Conservation (phyloP, 2,113 vertebrate species). For the Syngnathus scovelli region DNA sequence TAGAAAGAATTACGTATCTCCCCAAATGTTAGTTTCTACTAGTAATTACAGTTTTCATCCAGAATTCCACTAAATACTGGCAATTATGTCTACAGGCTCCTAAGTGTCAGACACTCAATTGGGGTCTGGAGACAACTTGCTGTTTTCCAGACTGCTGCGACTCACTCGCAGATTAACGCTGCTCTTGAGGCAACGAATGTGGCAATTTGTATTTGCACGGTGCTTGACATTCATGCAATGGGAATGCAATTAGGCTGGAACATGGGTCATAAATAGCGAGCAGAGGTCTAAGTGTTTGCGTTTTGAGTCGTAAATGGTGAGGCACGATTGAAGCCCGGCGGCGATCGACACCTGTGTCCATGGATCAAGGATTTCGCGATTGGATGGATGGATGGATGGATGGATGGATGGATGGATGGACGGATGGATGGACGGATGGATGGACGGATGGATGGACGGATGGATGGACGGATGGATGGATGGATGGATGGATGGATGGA, state of each 20-base stretch:
- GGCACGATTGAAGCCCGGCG: background rate
- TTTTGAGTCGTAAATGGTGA: background rate
- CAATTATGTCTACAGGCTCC: background rate
- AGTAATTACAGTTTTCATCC: background rate
- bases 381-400: too few species aligned
- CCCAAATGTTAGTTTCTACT: background rate
- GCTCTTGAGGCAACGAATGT: constrained; percentile 46
- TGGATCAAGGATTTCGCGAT: background rate
- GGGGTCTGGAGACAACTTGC: constrained; percentile 37
- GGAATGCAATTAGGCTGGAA: constrained; percentile 60
- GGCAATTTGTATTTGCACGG: constrained; percentile 55
- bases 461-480: too few species aligned
- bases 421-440: too few species aligned
- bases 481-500: too few species aligned
- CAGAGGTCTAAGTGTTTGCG: background rate
- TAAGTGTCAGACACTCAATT: background rate
- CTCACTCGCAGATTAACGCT: constrained; percentile 43
- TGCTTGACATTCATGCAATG: constrained; percentile 65
- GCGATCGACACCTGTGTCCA: background rate
- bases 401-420: too few species aligned
- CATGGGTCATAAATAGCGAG: constrained; percentile 50
- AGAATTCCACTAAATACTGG: background rate
- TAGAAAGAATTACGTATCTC: background rate
- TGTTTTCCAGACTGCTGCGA: constrained; percentile 16
- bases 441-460: too few species aligned